Evolutionary conservation across 2,797 vertebrate genomes (phyloP).

Genomic region (Coregonus ussuriensis): DNA sequence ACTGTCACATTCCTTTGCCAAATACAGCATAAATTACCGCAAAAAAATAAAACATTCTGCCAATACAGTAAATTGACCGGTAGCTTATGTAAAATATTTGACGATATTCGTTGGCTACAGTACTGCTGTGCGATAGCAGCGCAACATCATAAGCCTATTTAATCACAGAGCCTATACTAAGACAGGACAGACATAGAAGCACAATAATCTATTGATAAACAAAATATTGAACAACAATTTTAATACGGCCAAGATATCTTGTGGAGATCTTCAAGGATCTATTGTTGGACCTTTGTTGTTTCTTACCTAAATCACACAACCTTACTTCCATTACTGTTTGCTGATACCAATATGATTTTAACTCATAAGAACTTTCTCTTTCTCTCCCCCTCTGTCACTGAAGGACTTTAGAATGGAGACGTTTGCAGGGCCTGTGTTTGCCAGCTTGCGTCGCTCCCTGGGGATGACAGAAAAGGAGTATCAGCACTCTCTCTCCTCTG

Average conservation of each 20-base stretch:
- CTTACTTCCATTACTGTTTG: neutral
- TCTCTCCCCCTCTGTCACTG: constrained; percentile 5
- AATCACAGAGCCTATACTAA: too few species aligned
- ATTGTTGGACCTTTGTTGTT: neutral
- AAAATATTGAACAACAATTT: too few species aligned
- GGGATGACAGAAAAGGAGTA: constrained; percentile 83
- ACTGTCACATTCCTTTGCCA: too few species aligned
- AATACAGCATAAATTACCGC: too few species aligned
- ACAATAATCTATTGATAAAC: too few species aligned
- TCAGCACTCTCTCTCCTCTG: constrained; percentile 77
- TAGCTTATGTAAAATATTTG: too few species aligned
- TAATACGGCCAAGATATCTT: neutral
- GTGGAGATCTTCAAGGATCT: neutral
- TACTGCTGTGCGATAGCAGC: too few species aligned
- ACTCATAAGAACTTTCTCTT: neutral
- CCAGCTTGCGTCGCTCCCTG: constrained; percentile 74
- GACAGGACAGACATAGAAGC: too few species aligned
- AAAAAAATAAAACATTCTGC: too few species aligned
- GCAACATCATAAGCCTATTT: too few species aligned
- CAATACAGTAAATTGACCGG: too few species aligned
- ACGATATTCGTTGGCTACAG: too few species aligned
- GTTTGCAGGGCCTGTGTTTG: constrained; percentile 75
- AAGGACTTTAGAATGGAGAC: constrained; percentile 86
- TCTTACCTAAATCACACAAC: neutral
- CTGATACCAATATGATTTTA: neutral